Conservation (phyloP, 2,888 invertebrate species). For the Lepidocyrtoides sp. region DNA sequence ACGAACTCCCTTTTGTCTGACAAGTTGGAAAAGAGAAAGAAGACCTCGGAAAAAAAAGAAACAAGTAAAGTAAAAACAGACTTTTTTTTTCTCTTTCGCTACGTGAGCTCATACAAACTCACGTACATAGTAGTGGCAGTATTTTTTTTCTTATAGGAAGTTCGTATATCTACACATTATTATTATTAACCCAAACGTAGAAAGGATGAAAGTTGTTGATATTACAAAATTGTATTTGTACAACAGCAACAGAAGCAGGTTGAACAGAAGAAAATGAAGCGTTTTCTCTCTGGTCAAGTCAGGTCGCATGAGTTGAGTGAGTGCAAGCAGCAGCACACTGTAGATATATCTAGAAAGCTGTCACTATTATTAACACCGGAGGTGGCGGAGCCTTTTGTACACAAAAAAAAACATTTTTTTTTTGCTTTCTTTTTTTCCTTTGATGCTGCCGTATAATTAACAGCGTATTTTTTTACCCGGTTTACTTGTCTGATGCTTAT, state of each 20-base stretch:
- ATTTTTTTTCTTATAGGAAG: no score
- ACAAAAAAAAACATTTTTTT: background rate
- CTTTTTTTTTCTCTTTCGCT: background rate
- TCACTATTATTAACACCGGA: background rate
- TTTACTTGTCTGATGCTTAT: no score
- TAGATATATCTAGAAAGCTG: no score
- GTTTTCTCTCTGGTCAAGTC: background rate
- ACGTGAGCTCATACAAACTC: background rate
- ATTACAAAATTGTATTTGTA: conserved; percentile 2
- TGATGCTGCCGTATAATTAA: no score
- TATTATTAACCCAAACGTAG: background rate
- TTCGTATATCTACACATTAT: no score
- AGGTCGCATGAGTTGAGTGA: no score
- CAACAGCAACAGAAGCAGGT: background rate
- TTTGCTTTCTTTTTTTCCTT: background rate
- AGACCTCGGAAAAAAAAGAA: background rate
- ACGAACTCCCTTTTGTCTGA: conserved; percentile 42
- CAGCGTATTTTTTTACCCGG: no score
- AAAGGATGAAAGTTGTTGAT: conserved; percentile 19
- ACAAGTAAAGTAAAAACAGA: background rate
- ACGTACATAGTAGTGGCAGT: background rate
- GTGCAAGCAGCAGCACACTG: no score
- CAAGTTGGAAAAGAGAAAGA: background rate
- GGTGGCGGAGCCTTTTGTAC: background rate
- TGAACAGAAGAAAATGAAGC: background rate